These are phyloP conservation scores for Zosterops hypoxanthus DNA, from an alignment of 2,113 vertebrate species.

Conservation along the genomic window DNA sequence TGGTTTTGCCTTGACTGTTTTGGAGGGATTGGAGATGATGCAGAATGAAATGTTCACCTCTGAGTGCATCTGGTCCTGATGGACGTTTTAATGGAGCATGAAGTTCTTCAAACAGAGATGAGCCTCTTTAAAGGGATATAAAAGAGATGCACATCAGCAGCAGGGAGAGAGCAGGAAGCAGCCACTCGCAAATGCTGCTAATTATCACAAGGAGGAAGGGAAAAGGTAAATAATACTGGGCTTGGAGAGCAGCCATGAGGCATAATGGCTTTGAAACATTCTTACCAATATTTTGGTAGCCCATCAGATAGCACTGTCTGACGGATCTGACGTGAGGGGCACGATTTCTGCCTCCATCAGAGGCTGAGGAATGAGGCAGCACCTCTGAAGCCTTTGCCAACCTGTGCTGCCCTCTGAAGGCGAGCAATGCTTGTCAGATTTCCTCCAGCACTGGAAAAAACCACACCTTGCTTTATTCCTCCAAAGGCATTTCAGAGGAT, in stretches of 20 bases:
- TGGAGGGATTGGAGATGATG: background rate
- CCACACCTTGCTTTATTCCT: background rate
- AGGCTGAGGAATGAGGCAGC: background rate
- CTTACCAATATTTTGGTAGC: background rate
- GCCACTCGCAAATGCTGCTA: background rate
- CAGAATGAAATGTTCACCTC: fast-evolving
- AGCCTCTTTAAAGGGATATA: background rate
- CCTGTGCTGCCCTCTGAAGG: background rate
- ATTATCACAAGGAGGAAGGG: background rate
- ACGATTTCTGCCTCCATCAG: fast-evolving
- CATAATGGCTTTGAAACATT: background rate
- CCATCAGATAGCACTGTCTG: background rate
- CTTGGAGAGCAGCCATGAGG: background rate
- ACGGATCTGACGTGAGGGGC: background rate
- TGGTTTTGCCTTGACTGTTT: background rate
- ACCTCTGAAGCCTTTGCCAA: background rate
- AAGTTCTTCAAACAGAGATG: background rate
- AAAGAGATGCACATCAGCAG: background rate
- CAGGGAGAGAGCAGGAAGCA: background rate
- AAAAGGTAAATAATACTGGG: background rate
- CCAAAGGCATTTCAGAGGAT: background rate
- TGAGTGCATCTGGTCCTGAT: background rate
- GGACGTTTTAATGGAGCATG: background rate
- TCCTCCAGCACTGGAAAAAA: background rate
- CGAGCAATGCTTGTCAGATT: background rate